A percentile compares a stretch with the other conserved stretches of the same genome.
These are phyloP conservation scores for Clarias batrachus DNA, from an alignment of 2,113 vertebrate genomes.

Conservation along the genomic window DNA sequence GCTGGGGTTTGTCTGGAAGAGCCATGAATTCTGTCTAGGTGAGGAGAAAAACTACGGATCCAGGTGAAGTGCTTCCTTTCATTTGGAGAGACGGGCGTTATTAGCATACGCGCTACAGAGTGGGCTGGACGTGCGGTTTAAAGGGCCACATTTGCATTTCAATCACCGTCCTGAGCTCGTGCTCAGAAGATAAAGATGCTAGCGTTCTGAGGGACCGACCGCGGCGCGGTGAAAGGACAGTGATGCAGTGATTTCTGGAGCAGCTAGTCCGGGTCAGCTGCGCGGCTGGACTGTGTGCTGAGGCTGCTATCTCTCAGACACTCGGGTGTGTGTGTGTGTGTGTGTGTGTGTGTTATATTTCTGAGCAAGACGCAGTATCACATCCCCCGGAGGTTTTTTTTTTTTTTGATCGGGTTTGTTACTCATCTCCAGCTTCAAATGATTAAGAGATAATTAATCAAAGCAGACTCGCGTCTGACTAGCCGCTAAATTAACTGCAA, in stretches of 20 bases:
- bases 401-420: slow-evolving; percentile 17
- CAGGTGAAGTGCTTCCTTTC: background rate
- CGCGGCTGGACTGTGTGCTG: background rate
- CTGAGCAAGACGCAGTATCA: background rate
- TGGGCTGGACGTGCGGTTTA: slow-evolving; percentile 20
- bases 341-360: no score
- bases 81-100: background rate
- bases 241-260: background rate
- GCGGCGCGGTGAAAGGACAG: background rate
- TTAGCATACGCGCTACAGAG: slow-evolving; percentile 23
- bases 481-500: slow-evolving; percentile 23
- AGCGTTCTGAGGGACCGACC: background rate
- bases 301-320: background rate
- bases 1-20: background rate
- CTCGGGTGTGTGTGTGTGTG: no score
- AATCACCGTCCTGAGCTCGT: slow-evolving; percentile 44
- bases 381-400: background rate
- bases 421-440: slow-evolving; percentile 21
- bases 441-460: slow-evolving; percentile 50
- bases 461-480: slow-evolving; percentile 30
- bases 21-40: background rate
- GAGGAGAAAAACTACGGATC: background rate
- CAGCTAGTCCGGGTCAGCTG: background rate
- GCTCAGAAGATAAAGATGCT: background rate
- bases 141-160: slow-evolving; percentile 59